Evolutionary conservation across 1,140 invertebrate species (phyloP), one percentile per base, ranked within the genome.

Genomic region (Polypedilum vanderplanki): DNA sequence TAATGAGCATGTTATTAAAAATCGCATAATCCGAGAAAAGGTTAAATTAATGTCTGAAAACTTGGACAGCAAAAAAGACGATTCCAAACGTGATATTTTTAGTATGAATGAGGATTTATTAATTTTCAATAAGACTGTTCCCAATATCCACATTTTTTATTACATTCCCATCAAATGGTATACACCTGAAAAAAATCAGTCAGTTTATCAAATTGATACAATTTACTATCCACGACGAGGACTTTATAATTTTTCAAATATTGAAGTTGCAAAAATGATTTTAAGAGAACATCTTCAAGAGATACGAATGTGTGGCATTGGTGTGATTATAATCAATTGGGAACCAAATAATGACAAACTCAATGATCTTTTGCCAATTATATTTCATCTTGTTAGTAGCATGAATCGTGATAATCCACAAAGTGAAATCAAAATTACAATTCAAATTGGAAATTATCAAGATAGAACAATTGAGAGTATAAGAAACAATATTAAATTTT

Each of bases 71-170:
- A 80, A 24, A 7, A 75, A 73, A 15, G 74, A 78, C 0, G 77
- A 79, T 67, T 7, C 18, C 3, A 41, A 24, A 17, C 12, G 73
- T 40, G 67, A 24, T 20, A 41, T 41, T 15, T 40, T 18, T 40
- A 79, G 78, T 3, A 79, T 78, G 3, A 74, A 77, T 22, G 75
- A 79, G 73, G 65, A 75, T 10, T 20, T 20, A n/a, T 17, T 24
- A 57, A 73, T 73, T n/a, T 22, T 8, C 22, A 22, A 57, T 73
- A 74, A 40, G 78, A 77, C 1, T 24, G 79, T 67, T 79, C 81
- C 40, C 75, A 78, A 80, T 17, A 78, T 83, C 57, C 81, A 83
- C 73, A 82, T 83, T 7, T 83, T 83, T 74, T 83, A 83, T 75
- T 79, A 77, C 3, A 78, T 78, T 8, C 81, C 80, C 0, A 79